A percentile compares a stretch with the other conserved stretches of the same genome.
Conservation (phyloP, 2,888 invertebrate genomes). For the Drosophila nr. medialis region DNA sequence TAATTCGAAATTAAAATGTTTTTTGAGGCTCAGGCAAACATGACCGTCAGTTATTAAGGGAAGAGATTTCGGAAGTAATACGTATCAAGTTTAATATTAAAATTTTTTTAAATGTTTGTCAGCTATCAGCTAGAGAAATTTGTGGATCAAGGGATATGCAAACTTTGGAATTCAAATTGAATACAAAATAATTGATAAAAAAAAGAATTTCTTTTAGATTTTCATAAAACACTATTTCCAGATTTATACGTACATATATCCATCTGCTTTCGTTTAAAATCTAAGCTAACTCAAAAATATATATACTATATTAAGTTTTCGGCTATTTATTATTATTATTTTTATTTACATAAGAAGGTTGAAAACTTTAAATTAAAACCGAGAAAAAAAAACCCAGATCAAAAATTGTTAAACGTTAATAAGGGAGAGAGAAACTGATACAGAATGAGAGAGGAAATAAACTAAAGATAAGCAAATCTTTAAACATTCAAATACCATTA, state of each 20-base stretch:
- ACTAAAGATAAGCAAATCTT: background rate
- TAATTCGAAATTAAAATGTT: constrained; percentile 11
- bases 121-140: background rate
- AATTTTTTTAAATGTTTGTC: background rate
- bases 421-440: background rate
- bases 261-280: background rate
- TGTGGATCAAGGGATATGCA: background rate
- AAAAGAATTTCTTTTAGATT: background rate
- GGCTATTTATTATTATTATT: too few species aligned
- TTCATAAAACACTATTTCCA: background rate
- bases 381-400: background rate
- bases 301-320: too few species aligned
- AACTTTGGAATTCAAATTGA: background rate
- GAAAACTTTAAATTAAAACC: background rate
- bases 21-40: background rate
- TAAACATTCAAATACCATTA: background rate
- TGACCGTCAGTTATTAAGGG: background rate
- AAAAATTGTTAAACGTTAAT: background rate
- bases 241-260: background rate
- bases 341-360: too few species aligned
- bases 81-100: background rate
- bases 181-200: background rate
- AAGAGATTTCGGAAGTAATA: background rate
- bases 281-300: too few species aligned
- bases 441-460: background rate